A percentile compares a stretch with the other conserved stretches of the same genome.
These are phyloP conservation scores for Dolichallabes microphthalmus DNA, from an alignment of 2,113 vertebrate species.

Conservation along the genomic window DNA sequence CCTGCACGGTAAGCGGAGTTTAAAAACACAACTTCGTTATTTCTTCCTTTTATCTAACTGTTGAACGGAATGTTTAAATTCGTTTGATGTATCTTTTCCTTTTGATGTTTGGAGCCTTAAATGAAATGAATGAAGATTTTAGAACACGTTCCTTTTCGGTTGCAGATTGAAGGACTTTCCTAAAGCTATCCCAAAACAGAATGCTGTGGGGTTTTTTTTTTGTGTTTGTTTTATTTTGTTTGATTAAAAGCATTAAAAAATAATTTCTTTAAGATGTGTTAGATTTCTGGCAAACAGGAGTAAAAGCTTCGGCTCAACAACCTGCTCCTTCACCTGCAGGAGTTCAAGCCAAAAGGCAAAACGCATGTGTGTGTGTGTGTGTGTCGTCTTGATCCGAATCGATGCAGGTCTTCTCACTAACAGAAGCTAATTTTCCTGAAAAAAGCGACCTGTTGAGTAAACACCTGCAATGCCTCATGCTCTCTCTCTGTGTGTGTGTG, in stretches of 20 bases:
- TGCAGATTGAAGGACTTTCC: background rate
- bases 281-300: background rate
- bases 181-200: background rate
- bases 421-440: background rate
- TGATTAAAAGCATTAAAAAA: background rate
- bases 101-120: background rate
- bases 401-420: background rate
- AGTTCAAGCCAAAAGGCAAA: background rate
- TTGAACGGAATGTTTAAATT: background rate
- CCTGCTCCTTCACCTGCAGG: conserved; percentile 22
- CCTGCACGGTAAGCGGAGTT: conserved; percentile 64
- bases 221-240: too few species aligned
- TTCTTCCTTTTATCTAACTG: background rate
- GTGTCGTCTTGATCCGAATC: background rate
- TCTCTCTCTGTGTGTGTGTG: background rate
- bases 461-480: background rate
- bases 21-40: background rate
- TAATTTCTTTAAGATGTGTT: background rate
- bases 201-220: background rate
- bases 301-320: background rate
- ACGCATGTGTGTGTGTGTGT: background rate
- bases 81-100: background rate
- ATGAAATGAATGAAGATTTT: background rate
- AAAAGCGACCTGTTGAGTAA: background rate
- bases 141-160: background rate